Conservation (phyloP, 2,797 vertebrate species). For the Todus mexicanus region DNA sequence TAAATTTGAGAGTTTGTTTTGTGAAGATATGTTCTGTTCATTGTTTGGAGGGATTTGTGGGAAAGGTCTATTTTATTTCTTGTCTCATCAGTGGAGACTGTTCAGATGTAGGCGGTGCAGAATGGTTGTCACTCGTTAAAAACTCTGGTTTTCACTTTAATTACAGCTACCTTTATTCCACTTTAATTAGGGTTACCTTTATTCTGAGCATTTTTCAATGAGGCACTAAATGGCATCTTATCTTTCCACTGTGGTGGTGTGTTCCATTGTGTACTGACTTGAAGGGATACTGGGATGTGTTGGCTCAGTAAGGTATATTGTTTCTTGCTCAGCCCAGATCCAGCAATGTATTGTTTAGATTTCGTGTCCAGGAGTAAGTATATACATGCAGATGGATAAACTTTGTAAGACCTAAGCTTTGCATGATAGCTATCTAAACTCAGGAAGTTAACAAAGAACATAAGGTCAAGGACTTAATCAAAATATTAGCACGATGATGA, state of each 20-base stretch:
- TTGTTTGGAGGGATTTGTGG: not conserved
- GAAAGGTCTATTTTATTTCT: not conserved
- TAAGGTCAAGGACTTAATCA: conserved; percentile 24
- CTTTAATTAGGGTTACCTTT: not conserved
- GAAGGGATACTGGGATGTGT: not conserved
- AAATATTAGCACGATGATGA: not conserved
- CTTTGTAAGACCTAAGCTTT: not conserved
- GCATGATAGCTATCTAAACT: not conserved
- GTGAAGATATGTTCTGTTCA: not conserved
- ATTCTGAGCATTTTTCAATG: not conserved
- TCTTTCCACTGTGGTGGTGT: fast-evolving
- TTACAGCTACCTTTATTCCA: not conserved
- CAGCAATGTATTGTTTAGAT: not conserved
- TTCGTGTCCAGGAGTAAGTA: not conserved
- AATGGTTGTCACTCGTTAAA: not conserved
- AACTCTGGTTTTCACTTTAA: not conserved
- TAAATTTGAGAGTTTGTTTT: not conserved
- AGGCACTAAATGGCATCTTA: not conserved
- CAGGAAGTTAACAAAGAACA: conserved; percentile 27
- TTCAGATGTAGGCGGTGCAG: not conserved
- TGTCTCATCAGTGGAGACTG: not conserved
- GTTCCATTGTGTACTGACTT: not conserved
- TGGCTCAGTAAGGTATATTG: not conserved
- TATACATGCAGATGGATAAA: not conserved
- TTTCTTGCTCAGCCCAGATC: not conserved